A percentile compares a stretch with the other conserved stretches of the same genome.
These are phyloP conservation scores for Tenebrio molitor DNA, from an alignment of 1,140 invertebrate species.

Conservation along the genomic window DNA sequence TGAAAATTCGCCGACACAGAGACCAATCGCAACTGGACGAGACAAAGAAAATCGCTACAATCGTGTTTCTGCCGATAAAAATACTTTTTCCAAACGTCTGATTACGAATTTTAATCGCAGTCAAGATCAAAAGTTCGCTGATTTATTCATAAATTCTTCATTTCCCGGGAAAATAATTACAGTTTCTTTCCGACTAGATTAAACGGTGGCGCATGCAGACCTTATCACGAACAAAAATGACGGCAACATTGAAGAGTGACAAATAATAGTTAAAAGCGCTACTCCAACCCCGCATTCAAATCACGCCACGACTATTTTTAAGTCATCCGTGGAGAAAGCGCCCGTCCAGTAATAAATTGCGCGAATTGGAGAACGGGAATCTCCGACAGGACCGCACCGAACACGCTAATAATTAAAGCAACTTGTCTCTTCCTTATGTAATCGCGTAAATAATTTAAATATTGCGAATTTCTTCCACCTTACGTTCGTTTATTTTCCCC, in stretches of 20 bases:
- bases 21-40: too few relatives aligned
- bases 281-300: conserved; percentile 6
- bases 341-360: too few relatives aligned
- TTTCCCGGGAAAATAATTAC: conserved; percentile 13
- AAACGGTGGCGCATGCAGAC: conserved; percentile 25
- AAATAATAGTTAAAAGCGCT: conserved; percentile 25
- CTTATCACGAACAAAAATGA: conserved; percentile 15
- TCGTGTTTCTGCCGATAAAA: background rate
- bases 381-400: background rate
- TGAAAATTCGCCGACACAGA: too few relatives aligned
- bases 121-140: conserved; percentile 27
- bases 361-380: background rate
- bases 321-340: too few relatives aligned
- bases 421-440: background rate
- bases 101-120: background rate
- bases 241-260: conserved; percentile 32
- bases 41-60: background rate
- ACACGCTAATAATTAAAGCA: conserved; percentile 12
- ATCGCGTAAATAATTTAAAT: conserved; percentile 15
- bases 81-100: background rate
- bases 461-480: conserved; percentile 4
- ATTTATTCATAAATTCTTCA: conserved; percentile 34
- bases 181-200: conserved; percentile 22
- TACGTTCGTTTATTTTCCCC: conserved; percentile 29
- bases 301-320: conserved; percentile 13